These are phyloP conservation scores for Eulithis testata DNA, from an alignment of 2,888 invertebrate genomes.

Conservation along the genomic window DNA sequence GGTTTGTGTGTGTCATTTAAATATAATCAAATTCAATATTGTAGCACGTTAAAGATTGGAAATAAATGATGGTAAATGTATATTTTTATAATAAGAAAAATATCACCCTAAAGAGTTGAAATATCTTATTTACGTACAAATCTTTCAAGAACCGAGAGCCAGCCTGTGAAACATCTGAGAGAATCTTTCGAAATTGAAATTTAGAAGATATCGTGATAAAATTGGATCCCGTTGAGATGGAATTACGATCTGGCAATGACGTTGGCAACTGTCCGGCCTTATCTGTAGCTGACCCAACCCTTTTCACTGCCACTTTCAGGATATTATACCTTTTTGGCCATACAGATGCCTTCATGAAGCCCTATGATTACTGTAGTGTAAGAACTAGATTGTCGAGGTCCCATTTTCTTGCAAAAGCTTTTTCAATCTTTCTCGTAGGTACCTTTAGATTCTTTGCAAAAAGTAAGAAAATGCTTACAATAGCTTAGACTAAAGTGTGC, in stretches of 20 bases:
- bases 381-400: background rate
- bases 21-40: background rate
- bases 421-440: conserved; percentile 5
- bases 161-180: conserved; percentile 38
- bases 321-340: conserved; percentile 52
- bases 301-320: conserved; percentile 70
- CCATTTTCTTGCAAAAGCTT: conserved; percentile 10
- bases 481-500: too few species aligned
- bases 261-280: conserved; percentile 71
- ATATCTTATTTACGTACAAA: conserved; percentile 22
- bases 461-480: too few species aligned
- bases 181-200: conserved; percentile 68
- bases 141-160: conserved; percentile 34
- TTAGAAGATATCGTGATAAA: conserved; percentile 70
- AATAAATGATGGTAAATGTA: background rate
- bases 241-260: conserved; percentile 77
- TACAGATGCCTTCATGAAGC: conserved; percentile 52
- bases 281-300: conserved; percentile 77
- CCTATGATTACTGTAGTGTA: conserved; percentile 32
- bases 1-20: background rate
- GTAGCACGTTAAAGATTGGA: background rate
- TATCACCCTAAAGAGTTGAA: conserved; percentile 26
- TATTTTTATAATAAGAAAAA: conserved; percentile 13
- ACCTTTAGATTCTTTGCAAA: background rate
- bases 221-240: conserved; percentile 61